Evolutionary conservation across 2,113 vertebrate species (phyloP).

Genomic region (Chaenogobius annularis): DNA sequence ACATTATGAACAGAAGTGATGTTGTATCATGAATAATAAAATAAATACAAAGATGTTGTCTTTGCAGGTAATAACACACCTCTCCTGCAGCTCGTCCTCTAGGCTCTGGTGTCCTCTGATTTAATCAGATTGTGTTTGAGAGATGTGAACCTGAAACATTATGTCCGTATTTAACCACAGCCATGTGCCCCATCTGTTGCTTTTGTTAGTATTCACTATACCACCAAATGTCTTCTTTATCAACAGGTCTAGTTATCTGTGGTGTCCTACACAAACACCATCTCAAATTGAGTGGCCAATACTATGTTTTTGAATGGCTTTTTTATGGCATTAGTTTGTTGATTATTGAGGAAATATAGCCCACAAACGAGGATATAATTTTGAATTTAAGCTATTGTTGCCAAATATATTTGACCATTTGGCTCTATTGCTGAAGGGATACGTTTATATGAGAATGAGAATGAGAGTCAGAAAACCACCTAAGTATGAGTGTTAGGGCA

Average conservation of each 20-base stretch:
- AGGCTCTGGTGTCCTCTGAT: constrained; percentile 50
- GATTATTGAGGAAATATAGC: too few relatives aligned
- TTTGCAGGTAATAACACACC: background rate
- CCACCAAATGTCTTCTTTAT: background rate
- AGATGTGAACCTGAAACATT: constrained; percentile 49
- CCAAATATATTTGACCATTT: background rate
- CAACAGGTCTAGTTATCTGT: background rate
- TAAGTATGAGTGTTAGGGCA: constrained; percentile 17
- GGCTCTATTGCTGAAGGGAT: background rate
- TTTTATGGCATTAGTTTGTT: too few relatives aligned
- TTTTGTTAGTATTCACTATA: constrained; percentile 31
- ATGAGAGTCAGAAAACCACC: constrained; percentile 7
- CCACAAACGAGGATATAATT: background rate
- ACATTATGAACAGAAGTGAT: background rate
- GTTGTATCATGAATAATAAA: background rate
- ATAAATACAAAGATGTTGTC: too few relatives aligned
- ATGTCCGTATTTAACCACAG: constrained; percentile 33
- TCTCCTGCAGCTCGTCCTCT: constrained; percentile 40
- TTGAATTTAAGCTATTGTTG: background rate
- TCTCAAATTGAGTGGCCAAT: background rate
- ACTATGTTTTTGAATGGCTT: too few relatives aligned
- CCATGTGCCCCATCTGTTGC: constrained; percentile 60
- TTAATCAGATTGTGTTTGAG: constrained; percentile 47
- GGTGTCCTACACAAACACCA: background rate
- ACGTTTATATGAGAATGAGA: background rate